phyloP scores from a whole-genome alignment of 2,797 vertebrate species.

The Ambastaia sidthimunki region DNA sequence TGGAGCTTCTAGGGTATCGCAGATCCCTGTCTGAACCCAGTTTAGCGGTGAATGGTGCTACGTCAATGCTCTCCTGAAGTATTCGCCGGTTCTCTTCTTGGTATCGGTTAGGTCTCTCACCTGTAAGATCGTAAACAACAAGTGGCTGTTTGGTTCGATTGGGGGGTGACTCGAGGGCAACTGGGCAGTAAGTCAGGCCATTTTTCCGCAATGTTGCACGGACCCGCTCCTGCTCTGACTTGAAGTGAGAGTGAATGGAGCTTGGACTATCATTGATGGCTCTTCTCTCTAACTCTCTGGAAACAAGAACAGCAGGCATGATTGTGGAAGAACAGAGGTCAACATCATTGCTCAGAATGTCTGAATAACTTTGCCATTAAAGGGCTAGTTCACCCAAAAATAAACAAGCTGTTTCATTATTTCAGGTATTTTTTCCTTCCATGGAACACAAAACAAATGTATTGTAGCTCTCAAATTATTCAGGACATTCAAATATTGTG shows the following conservation, averaged over 20 bases:
- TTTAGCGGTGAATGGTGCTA: conserved; percentile 92
- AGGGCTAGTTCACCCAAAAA: not conserved
- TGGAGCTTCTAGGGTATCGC: conserved; percentile 76
- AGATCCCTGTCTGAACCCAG: conserved; percentile 85
- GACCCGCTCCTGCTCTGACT: conserved; percentile 83
- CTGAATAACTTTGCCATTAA: not conserved
- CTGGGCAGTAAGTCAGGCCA: conserved; percentile 77
- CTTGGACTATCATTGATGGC: conserved; percentile 81
- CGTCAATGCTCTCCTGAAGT: conserved; percentile 96
- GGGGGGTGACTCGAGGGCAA: conserved; percentile 57
- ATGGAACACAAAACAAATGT: not conserved
- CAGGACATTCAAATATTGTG: too few species aligned
- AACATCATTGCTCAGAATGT: not conserved
- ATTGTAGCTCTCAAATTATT: too few species aligned
- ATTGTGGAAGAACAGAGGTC: not conserved
- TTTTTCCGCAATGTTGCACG: conserved; percentile 35
- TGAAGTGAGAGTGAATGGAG: conserved; percentile 78
- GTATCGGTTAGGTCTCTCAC: conserved; percentile 62
- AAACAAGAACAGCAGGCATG: conserved; percentile 27
- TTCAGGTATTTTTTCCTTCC: not conserved
- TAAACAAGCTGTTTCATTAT: not conserved
- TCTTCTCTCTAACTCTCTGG: conserved; percentile 87
- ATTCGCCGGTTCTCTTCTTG: conserved; percentile 95
- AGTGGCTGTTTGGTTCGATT: conserved; percentile 77
- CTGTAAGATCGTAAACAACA: conserved; percentile 74